Base-by-base conservation (phyloP, 2,797 vertebrate species). In the Crax fasciolata region DNA sequence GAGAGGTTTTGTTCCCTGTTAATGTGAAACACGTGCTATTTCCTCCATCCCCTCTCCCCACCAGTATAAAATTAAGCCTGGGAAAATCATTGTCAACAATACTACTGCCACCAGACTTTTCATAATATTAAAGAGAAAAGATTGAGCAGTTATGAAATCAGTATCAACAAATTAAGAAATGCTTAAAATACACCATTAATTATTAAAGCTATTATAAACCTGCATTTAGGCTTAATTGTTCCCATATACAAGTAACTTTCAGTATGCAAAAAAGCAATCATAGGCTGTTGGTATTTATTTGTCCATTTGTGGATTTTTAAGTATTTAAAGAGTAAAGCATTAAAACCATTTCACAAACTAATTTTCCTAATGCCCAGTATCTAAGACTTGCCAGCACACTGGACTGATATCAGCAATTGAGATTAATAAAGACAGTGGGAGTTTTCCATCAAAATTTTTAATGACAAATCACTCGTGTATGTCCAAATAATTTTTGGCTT, bases 141-240 rank as follows among this genome's bases (percentile, higher is more conserved):
- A 90, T 28, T 54, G 44, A 94, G 59, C 41, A 74, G 38, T 94
- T 86, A 70, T 21, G 57, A 95, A 91, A 63, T 79, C 83, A 90
- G 57, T 61, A 84, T 81, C 86, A 94, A 71, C 11, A 76, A 89
- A 96, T 87, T 63, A 92, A 94, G 74, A 94, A 94, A 92, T 82
- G 30, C 67, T 90, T 79, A 5, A 92, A 76, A 67, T 76, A 67
- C 73, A 84, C 39, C 67, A 66, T 79, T 94, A 94, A 96, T 94
- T 91, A 63, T 63, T 63, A 63, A 92, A 90, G 83, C 63, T 86
- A 74, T 92, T 86, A 87, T 66, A 93, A 92, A 35, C 28, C 39
- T 90, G 66, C 77, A 76, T 90, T 91, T 90, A 87, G 82, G 71
- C 55, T 88, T 94, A 89, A 85, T 72, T 88, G 63, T 84, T 39